Conservation (phyloP, 2,888 invertebrate species). For the Drosophila tripunctata region DNA sequence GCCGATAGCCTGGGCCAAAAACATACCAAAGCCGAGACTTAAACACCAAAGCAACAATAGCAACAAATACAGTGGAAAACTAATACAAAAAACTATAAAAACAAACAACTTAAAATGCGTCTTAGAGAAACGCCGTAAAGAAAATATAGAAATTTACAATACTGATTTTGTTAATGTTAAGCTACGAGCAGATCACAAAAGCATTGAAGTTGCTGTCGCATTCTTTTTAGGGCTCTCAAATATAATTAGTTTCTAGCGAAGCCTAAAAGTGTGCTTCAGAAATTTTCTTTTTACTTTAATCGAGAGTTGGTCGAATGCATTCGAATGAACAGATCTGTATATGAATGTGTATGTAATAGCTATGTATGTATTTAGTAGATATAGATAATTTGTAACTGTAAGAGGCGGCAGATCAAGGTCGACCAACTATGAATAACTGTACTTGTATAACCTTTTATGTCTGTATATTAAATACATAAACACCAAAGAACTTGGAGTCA, state of each 20-base stretch:
- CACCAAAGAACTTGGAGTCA: conserved; percentile 2
- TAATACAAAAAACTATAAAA: not conserved
- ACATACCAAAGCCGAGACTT: conserved; percentile 33
- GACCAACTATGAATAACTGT: conserved; percentile 24
- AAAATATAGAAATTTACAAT: not conserved
- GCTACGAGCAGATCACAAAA: not conserved
- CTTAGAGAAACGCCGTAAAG: not conserved
- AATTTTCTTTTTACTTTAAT: not conserved
- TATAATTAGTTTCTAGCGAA: no score
- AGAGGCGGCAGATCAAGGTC: conserved; percentile 9
- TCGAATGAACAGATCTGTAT: conserved; percentile 1
- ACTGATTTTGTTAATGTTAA: not conserved
- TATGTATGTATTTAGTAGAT: conserved; percentile 57
- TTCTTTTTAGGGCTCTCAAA: not conserved
- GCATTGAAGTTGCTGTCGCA: not conserved
- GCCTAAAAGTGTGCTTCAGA: not conserved
- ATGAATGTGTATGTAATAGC: conserved; percentile 30
- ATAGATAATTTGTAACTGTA: conserved; percentile 48
- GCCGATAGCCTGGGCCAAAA: conserved; percentile 29
- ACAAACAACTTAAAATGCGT: conserved; percentile 1
- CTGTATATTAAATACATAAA: conserved; percentile 31
- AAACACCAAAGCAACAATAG: conserved; percentile 16
- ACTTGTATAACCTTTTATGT: conserved; percentile 43
- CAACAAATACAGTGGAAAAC: conserved; percentile 1
- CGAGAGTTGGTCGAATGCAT: not conserved